These are phyloP conservation scores for Puffinus mauretanicus DNA, from an alignment of 2,113 vertebrate species.

Conservation along the genomic window DNA sequence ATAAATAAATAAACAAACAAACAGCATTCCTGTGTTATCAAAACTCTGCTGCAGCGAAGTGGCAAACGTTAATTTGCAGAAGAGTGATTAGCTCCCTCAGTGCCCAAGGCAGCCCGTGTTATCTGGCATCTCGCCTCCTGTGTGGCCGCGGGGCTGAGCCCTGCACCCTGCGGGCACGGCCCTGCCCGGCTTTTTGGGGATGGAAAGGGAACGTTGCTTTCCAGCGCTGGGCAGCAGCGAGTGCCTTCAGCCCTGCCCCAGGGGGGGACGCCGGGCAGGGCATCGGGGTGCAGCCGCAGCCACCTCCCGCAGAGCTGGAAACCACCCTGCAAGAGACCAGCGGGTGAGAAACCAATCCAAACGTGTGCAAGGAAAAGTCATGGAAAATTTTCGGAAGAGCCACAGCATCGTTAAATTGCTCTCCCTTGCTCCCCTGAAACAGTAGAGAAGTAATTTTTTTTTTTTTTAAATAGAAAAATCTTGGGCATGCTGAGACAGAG, in stretches of 20 bases:
- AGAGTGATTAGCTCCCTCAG: accelerated
- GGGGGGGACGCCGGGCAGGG: background rate
- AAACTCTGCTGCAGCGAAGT: background rate
- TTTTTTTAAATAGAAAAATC: background rate
- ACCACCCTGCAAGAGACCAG: background rate
- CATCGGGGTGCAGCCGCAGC: too few species aligned
- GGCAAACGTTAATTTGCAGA: background rate
- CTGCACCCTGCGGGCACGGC: background rate
- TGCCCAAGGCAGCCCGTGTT: accelerated
- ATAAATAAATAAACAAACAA: background rate
- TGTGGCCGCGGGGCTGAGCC: background rate
- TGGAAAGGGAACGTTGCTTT: accelerated
- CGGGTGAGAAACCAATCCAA: background rate
- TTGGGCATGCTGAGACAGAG: background rate
- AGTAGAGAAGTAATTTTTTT: background rate
- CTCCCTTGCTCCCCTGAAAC: background rate
- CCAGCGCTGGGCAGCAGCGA: accelerated
- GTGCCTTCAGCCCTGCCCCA: background rate
- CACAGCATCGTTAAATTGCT: background rate
- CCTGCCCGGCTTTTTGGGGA: background rate
- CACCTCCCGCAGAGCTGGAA: background rate
- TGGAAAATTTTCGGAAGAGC: background rate
- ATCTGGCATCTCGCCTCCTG: background rate
- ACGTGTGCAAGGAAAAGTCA: accelerated
- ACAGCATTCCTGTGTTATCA: background rate